Base-by-base conservation (phyloP, 1,140 invertebrate genomes). In the Procambarus virginalis region DNA sequence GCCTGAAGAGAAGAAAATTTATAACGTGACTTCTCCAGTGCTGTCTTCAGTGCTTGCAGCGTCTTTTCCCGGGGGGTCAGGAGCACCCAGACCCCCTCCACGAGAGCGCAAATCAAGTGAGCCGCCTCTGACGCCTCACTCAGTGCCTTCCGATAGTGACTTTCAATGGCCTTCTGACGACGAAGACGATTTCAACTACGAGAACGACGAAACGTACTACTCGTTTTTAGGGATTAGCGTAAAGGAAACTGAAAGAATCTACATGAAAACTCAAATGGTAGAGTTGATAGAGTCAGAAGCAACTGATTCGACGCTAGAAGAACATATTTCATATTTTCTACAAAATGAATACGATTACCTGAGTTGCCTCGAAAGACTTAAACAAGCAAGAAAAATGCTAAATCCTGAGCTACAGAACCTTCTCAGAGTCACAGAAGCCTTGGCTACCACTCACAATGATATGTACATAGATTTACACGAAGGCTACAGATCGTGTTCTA, bases 341-440 rank as follows among this genome's bases (percentile, higher is more conserved):
- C 46, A 49, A 22, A 70, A 86, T 49, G 85, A 86, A 14, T 68
- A 60, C 55, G 46, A 78, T 6, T 86, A 86, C 49, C 34, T 86
- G 3, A 34, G 46, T 22, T 48, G 55, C 22, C 17, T 86, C 45
- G 17, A 70, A 10, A 20, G 77, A 49, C 68, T 86, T n/a, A 68
- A 22, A 2, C 46, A 64, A 8, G 85, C 76, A 14, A 86, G 77
- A 22, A 48, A 68, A 20, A 20, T 34, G 20, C n/a, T 80, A n/a
- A 55, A 48, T 64, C 77, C 84, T 55, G 55, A 86, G 22, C 20
- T 86, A 48, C 58, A 86, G 68, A 46, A 78, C 68, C 76, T 86
- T 3, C 76, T 86, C n/a, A 17, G 76, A 4, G 76, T 76, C 1
- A 45, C 12, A 14, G 85, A 86, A 10, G 46, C n/a, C 1, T 80